A percentile compares a stretch with the other conserved stretches of the same genome.
phyloP scores from a whole-genome alignment of 1,140 invertebrate species.

The Drosophila auraria region DNA sequence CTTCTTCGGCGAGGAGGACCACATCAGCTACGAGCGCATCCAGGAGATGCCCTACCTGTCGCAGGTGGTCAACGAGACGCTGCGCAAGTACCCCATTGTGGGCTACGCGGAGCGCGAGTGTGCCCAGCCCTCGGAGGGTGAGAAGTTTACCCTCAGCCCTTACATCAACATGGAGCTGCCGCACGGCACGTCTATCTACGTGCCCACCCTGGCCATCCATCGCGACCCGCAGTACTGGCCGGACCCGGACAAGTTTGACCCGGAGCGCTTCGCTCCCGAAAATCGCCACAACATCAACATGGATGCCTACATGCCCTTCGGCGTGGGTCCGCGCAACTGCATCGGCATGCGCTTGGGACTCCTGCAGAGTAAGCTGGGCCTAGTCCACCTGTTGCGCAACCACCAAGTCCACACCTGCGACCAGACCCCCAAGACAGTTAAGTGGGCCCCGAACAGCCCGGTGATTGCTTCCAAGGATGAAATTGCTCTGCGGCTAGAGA shows the following conservation, averaged over 20 bases:
- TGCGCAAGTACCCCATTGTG: conserved; percentile 74
- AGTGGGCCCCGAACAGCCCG: conserved; percentile 16
- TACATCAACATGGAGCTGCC: conserved; percentile 54
- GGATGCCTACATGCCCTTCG: conserved; percentile 87
- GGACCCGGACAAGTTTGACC: conserved; percentile 88
- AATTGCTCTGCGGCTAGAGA: conserved; percentile 41
- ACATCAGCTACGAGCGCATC: conserved; percentile 88
- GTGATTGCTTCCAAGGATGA: conserved; percentile 48
- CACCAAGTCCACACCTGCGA: conserved; percentile 57
- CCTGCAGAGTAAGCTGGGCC: conserved; percentile 67
- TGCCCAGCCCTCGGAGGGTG: conserved; percentile 45
- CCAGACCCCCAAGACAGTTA: conserved; percentile 41
- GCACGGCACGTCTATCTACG: conserved; percentile 60
- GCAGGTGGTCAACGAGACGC: conserved; percentile 86
- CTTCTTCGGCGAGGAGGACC: conserved; percentile 84
- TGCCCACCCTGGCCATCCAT: conserved; percentile 66
- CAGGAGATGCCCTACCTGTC: conserved; percentile 88
- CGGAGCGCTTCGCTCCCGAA: conserved; percentile 88
- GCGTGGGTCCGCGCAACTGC: conserved; percentile 91
- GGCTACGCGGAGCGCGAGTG: conserved; percentile 69
- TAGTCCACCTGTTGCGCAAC: conserved; percentile 68
- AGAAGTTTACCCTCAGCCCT: conserved; percentile 64
- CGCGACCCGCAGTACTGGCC: conserved; percentile 87
- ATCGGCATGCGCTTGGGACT: conserved; percentile 87
- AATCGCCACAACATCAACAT: conserved; percentile 86